A percentile compares a stretch with the other conserved stretches of the same genome.
Evolutionary conservation across 1,140 invertebrate species (phyloP).

Genomic region (Drosophila aff.): DNA sequence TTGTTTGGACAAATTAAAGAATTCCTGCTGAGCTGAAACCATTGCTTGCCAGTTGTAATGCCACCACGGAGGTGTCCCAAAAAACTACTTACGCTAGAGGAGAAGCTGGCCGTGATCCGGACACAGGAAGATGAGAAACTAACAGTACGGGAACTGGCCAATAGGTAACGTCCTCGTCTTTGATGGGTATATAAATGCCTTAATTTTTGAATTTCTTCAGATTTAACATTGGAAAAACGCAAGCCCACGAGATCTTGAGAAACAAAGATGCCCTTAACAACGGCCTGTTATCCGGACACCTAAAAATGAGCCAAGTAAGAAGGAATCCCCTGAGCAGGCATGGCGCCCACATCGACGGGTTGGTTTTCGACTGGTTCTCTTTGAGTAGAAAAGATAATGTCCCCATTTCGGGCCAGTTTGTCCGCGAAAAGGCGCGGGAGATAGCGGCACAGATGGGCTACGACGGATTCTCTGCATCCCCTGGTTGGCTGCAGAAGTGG

Average conservation of each 20-base stretch:
- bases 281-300: constrained; percentile 8
- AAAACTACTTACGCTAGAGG: constrained; percentile 10
- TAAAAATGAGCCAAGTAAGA: constrained; percentile 15
- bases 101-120: constrained; percentile 35
- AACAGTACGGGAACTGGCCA: constrained; percentile 32
- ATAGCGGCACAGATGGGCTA: constrained; percentile 17
- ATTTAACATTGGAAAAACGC: constrained; percentile 37
- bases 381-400: constrained; percentile 6
- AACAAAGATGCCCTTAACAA: constrained; percentile 22
- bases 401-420: constrained; percentile 8
- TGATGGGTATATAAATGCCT: neutral
- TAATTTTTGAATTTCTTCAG: neutral
- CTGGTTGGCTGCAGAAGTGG: constrained; percentile 39
- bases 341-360: constrained; percentile 29
- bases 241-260: constrained; percentile 28
- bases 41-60: constrained; percentile 4
- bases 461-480: constrained; percentile 19
- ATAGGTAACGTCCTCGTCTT: constrained; percentile 2
- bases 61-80: neutral
- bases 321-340: constrained; percentile 24
- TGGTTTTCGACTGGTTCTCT: constrained; percentile 33
- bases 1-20: neutral
- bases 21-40: neutral
- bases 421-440: constrained; percentile 28
- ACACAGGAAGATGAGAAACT: constrained; percentile 29